Percentiles rank a stretch among this genome's conserved stretches.
phyloP scores from a whole-genome alignment of 2,888 invertebrate species.

The Andrena trimmerana region DNA sequence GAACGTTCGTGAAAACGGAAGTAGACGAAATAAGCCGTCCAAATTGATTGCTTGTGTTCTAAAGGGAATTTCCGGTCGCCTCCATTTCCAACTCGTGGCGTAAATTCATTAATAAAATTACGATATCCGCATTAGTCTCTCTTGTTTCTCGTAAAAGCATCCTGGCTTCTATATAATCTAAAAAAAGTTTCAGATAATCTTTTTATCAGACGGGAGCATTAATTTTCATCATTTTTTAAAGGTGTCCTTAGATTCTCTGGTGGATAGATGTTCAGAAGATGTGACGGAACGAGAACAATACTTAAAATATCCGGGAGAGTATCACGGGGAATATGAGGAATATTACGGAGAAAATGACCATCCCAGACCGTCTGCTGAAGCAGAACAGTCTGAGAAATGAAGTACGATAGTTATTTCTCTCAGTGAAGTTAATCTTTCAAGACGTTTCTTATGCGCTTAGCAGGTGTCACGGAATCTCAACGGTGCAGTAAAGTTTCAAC shows the following conservation, averaged over 20 bases:
- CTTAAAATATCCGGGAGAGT: slow-evolving; percentile 64
- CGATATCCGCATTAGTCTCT: slow-evolving; percentile 69
- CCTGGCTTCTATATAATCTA: neutral
- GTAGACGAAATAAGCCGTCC: slow-evolving; percentile 45
- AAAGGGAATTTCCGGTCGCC: slow-evolving; percentile 69
- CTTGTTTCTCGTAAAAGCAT: slow-evolving; percentile 16
- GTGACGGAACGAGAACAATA: slow-evolving; percentile 64
- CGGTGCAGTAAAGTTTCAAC: no score
- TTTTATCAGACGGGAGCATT: neutral
- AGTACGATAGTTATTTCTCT: neutral
- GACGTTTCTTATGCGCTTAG: neutral
- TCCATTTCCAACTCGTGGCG: slow-evolving; percentile 56
- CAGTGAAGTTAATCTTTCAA: neutral
- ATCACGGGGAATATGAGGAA: slow-evolving; percentile 57
- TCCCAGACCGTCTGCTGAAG: neutral
- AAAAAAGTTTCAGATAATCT: neutral
- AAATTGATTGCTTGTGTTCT: slow-evolving; percentile 59
- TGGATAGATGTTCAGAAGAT: slow-evolving; percentile 74
- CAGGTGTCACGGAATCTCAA: neutral
- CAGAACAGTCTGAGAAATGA: slow-evolving; percentile 3
- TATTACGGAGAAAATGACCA: slow-evolving; percentile 37
- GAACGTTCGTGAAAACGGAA: slow-evolving; percentile 43
- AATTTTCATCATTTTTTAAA: neutral
- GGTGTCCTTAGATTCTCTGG: slow-evolving; percentile 71
- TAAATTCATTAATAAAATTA: slow-evolving; percentile 70